Evolutionary conservation across 2,888 invertebrate genomes (phyloP).

Genomic region (Volucella zonaria): DNA sequence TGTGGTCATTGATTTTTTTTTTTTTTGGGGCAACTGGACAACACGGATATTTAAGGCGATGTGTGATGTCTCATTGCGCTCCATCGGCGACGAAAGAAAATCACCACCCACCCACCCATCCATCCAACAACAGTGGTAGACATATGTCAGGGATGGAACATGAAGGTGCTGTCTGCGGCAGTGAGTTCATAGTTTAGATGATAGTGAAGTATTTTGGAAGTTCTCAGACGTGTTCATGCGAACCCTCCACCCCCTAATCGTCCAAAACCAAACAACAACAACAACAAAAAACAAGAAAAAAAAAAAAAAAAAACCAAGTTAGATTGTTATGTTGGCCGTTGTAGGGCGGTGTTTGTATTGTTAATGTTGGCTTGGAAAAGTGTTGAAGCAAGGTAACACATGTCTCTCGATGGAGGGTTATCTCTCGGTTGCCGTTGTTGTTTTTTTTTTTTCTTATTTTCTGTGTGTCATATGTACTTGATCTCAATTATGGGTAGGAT

Average conservation of each 20-base stretch:
- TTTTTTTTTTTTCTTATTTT: not conserved
- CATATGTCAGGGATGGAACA: not conserved
- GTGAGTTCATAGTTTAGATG: conserved; percentile 63
- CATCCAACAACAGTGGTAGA: not conserved
- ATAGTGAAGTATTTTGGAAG: conserved; percentile 66
- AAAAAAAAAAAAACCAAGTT: not conserved
- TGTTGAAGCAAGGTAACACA: conserved; percentile 67
- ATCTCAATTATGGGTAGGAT: conserved; percentile 56
- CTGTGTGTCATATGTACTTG: conserved; percentile 37
- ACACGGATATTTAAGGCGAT: conserved; percentile 45
- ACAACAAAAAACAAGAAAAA: too few relatives aligned
- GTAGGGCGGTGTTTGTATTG: conserved; percentile 15
- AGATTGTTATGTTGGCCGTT: conserved; percentile 21
- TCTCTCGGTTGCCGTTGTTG: conserved; percentile 14
- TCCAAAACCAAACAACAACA: too few relatives aligned
- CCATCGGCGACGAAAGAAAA: conserved; percentile 31
- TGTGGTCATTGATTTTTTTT: conserved; percentile 71
- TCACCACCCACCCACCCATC: conserved; percentile 8
- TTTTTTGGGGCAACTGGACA: conserved; percentile 50
- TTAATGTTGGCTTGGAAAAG: conserved; percentile 42
- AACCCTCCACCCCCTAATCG: conserved; percentile 25
- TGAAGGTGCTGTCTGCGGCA: conserved; percentile 42
- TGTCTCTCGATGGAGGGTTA: conserved; percentile 56
- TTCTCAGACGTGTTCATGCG: conserved; percentile 65
- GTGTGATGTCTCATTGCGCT: conserved; percentile 55